phyloP scores from a whole-genome alignment of 2,888 invertebrate genomes.

The Macrosoma leucophasiata region DNA sequence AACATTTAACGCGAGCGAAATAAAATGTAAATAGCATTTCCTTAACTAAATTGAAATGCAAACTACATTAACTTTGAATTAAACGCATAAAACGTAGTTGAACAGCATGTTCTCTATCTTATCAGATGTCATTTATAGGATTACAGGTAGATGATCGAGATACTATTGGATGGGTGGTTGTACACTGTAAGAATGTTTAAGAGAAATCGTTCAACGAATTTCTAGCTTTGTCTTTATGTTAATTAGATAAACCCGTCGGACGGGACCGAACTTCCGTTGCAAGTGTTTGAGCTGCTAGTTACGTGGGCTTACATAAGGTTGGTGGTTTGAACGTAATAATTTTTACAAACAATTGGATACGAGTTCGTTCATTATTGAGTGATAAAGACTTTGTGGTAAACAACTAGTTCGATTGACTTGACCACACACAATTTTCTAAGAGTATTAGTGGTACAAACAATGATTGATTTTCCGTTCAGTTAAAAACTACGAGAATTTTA shows the following conservation, averaged over 20 bases:
- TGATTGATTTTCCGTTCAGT: too few relatives aligned
- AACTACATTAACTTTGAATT: constrained; percentile 36
- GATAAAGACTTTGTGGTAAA: too few relatives aligned
- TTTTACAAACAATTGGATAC: too few relatives aligned
- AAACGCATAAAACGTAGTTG: constrained; percentile 36
- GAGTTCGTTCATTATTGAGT: too few relatives aligned
- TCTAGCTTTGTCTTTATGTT: constrained; percentile 71
- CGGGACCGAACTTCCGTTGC: constrained; percentile 61
- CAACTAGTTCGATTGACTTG: too few relatives aligned
- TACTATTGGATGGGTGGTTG: constrained; percentile 59
- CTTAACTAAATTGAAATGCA: constrained; percentile 31
- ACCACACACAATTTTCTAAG: too few relatives aligned
- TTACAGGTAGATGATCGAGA: constrained; percentile 68
- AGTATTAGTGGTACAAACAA: too few relatives aligned
- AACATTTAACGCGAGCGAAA: too few relatives aligned
- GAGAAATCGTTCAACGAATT: constrained; percentile 67
- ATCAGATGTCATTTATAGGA: constrained; percentile 72
- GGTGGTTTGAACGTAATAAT: too few relatives aligned
- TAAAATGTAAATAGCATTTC: too few relatives aligned
- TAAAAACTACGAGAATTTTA: too few relatives aligned
- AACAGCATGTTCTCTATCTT: constrained; percentile 46
- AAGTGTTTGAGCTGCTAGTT: constrained; percentile 45
- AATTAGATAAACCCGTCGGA: constrained; percentile 57
- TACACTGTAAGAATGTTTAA: constrained; percentile 54
- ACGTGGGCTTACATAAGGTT: constrained; percentile 1